Conservation (phyloP, 23 tunicate species). For the Clavelina lepadiformis region DNA sequence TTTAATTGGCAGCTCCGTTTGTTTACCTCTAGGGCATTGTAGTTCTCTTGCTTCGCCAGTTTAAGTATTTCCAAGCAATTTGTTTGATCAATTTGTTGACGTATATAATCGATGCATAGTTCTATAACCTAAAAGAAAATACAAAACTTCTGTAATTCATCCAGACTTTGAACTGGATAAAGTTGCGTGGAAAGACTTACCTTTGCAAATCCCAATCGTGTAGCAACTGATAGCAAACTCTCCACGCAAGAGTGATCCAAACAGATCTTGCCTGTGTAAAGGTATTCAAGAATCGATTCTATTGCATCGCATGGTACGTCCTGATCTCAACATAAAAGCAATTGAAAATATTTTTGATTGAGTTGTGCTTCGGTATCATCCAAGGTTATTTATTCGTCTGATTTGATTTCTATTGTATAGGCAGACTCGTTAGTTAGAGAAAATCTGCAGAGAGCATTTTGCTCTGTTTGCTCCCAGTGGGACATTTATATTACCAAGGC, state of each 20-base stretch:
- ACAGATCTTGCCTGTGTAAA: constrained; percentile 55
- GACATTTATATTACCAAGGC: no score
- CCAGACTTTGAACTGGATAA: no score
- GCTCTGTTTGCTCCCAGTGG: no score
- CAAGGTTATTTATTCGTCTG: no score
- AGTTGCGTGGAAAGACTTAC: constrained; percentile 15
- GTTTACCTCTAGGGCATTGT: constrained; percentile 29
- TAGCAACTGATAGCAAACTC: constrained; percentile 34
- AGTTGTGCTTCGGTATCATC: no score
- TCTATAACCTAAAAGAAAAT: constrained; percentile 42
- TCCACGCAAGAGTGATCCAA: constrained; percentile 56
- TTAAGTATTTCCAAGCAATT: constrained; percentile 65
- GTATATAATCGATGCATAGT: constrained; percentile 54
- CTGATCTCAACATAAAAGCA: no score
- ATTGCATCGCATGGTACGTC: constrained; percentile 6
- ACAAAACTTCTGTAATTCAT: no score
- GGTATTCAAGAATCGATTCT: constrained; percentile 31
- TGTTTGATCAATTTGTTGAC: constrained; percentile 71
- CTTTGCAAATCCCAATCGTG: constrained; percentile 43
- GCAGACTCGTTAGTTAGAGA: no score
- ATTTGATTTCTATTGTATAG: no score
- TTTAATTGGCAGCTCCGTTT: not conserved
- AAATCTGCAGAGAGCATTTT: no score
- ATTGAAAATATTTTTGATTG: no score
- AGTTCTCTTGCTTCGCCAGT: constrained; percentile 26